Percentiles rank a stretch among this genome's conserved stretches.
Conservation (phyloP, 2,888 invertebrate species). For the Uropetala carovei region DNA sequence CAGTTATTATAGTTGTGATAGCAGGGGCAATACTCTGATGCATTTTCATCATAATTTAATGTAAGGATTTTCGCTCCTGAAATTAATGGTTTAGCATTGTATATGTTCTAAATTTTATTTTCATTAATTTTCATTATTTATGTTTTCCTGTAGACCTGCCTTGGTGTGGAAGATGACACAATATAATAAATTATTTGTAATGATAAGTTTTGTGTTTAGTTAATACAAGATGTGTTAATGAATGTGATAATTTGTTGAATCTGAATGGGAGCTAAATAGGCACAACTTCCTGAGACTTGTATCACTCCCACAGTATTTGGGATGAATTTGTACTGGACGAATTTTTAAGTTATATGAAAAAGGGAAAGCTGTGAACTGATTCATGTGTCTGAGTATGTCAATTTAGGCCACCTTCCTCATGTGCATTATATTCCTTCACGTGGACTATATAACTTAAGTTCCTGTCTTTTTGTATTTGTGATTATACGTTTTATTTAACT, state of each 20-base stretch:
- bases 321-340: no score
- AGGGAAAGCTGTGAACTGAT: neutral
- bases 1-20: neutral
- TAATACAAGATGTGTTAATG: neutral
- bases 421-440: conserved; percentile 15
- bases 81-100: neutral
- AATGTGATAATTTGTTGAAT: neutral
- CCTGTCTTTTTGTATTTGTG: conserved; percentile 44
- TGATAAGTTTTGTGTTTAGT: neutral
- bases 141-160: neutral
- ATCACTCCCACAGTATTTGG: neutral
- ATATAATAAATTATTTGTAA: neutral
- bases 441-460: conserved; percentile 44
- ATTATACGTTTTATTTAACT: conserved; percentile 41
- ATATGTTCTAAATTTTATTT: conserved; percentile 1
- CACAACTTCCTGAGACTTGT: neutral
- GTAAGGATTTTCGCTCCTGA: neutral
- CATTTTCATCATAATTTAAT: neutral
- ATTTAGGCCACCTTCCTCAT: conserved; percentile 38
- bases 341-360: neutral
- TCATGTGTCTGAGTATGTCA: neutral
- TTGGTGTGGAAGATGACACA: neutral
- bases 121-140: neutral
- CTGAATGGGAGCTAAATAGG: neutral
- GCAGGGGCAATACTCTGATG: neutral